Base-by-base conservation (phyloP, 92 coral and sea anemone genomes). In the Phenganax subtilis region DNA sequence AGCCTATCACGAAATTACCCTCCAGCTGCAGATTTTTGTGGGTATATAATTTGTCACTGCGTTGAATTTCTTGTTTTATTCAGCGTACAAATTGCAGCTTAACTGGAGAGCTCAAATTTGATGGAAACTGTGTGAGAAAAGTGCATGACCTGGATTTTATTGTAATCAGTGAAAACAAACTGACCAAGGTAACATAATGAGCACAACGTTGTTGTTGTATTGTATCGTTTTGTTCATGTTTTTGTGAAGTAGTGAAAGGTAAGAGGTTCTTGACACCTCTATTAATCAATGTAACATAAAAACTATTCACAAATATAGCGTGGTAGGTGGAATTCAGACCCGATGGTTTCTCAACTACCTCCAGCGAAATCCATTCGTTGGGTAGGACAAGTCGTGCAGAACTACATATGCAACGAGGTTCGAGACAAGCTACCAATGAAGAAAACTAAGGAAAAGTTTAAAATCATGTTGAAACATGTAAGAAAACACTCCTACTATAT, bases 51-150 rank as follows among this genome's bases (percentile, higher is more conserved):
- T 29, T 52, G 20, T 73, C 17, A 69, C 75, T 73, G 59, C n/a
- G 3, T 7, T 20, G 7, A 55, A 7, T 28, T 17, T 30, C 5
- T 14, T 75, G 0, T 54, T 75, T 37, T 0, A 8, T 9, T 20
- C 60, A 89, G 91, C 78, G 30, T 20, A 75, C 29, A 20, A 27
- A 86, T 27, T 75, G 70, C 57, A 90, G 97, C 29, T 31, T 77
- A 14, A 88, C 94, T 15, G 97, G 97, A 3, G 58, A 73, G 30
- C 66, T 94, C 4, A 63, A 84, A 58, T 88, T 94, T 71, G 87
- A 80, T 52, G 59, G 52, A 51, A 72, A 80, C 63, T 91, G 97
- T 3, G 81, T 72, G 27, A 87, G 98, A 55, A 76, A 71, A 29
- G 60, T 77, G 15, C 72, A 85, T 20, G 84, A 88, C 17, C 71